Percentiles rank a stretch among this genome's conserved stretches.
Evolutionary conservation across 2,113 vertebrate genomes (phyloP).

Genomic region (Puffinus mauretanicus): DNA sequence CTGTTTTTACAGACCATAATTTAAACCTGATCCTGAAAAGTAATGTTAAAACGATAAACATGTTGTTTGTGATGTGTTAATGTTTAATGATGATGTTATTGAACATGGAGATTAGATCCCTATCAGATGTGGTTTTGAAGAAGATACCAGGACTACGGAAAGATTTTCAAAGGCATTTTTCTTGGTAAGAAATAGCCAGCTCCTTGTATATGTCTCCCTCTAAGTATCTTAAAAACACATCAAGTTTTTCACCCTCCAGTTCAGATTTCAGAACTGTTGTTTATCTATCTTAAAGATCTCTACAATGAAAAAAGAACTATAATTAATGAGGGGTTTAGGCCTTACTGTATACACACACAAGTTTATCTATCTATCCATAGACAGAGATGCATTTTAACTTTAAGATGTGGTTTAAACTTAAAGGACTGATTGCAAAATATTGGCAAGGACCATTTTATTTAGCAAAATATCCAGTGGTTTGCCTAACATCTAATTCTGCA

Average conservation of each 20-base stretch:
- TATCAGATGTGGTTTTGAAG: slow-evolving; percentile 83
- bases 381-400: not conserved
- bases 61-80: slow-evolving; percentile 73
- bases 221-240: slow-evolving; percentile 73
- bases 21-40: slow-evolving; percentile 65
- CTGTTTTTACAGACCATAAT: slow-evolving; percentile 54
- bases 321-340: slow-evolving; percentile 45
- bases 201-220: slow-evolving; percentile 1
- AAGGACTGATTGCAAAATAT: slow-evolving; percentile 48
- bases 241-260: slow-evolving; percentile 55
- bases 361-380: slow-evolving; percentile 22
- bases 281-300: slow-evolving; percentile 53
- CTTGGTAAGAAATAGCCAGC: slow-evolving; percentile 75
- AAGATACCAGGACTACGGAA: slow-evolving; percentile 68
- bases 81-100: slow-evolving; percentile 83
- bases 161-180: slow-evolving; percentile 79
- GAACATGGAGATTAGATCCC: slow-evolving; percentile 80
- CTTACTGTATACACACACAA: not conserved
- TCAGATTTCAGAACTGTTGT: slow-evolving; percentile 41
- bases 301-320: not conserved
- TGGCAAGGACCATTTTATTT: slow-evolving; percentile 27
- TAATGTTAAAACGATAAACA: slow-evolving; percentile 80
- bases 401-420: slow-evolving; percentile 20
- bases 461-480: slow-evolving; percentile 27
- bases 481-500: slow-evolving; percentile 47